A percentile compares a stretch with the other conserved stretches of the same genome.
phyloP scores from a whole-genome alignment of 2,888 invertebrate species.

The Heliconius ethilla region DNA sequence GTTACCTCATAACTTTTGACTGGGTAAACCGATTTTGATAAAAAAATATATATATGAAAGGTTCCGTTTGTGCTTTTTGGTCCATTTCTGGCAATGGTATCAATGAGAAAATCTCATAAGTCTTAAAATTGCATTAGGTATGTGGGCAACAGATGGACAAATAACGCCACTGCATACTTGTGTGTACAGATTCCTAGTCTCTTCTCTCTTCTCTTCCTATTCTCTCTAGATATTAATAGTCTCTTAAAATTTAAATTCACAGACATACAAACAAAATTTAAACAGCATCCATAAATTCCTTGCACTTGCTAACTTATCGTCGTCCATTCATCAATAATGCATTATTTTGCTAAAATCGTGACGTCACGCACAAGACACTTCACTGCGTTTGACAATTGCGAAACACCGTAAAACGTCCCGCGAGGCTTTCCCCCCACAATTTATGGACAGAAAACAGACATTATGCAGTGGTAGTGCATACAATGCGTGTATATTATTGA shows the following conservation, averaged over 20 bases:
- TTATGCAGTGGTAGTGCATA: slow-evolving; percentile 34
- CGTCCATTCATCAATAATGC: slow-evolving; percentile 56
- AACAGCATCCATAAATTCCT: slow-evolving; percentile 23
- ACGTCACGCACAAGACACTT: slow-evolving; percentile 64
- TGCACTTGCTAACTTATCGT: slow-evolving; percentile 37
- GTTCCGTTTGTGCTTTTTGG: too few species aligned
- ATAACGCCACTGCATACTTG: too few species aligned
- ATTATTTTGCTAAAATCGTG: slow-evolving; percentile 57
- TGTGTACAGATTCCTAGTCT: too few species aligned
- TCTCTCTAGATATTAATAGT: too few species aligned
- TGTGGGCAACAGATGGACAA: too few species aligned
- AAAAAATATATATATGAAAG: too few species aligned
- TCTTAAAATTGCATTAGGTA: too few species aligned
- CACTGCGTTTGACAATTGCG: slow-evolving; percentile 53
- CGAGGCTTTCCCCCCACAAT: slow-evolving; percentile 53
- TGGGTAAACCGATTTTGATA: too few species aligned
- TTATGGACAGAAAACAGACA: slow-evolving; percentile 34
- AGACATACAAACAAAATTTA: slow-evolving; percentile 9
- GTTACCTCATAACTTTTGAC: too few species aligned
- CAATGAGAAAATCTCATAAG: too few species aligned
- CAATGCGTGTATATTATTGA: slow-evolving; percentile 34
- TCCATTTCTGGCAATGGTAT: too few species aligned
- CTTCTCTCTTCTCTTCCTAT: too few species aligned
- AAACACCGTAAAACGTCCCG: slow-evolving; percentile 63
- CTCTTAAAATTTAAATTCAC: background rate